A percentile compares a stretch with the other conserved stretches of the same genome.
Conservation (phyloP, 2,797 vertebrate species). For the Pseudocheirus occidentalis region DNA sequence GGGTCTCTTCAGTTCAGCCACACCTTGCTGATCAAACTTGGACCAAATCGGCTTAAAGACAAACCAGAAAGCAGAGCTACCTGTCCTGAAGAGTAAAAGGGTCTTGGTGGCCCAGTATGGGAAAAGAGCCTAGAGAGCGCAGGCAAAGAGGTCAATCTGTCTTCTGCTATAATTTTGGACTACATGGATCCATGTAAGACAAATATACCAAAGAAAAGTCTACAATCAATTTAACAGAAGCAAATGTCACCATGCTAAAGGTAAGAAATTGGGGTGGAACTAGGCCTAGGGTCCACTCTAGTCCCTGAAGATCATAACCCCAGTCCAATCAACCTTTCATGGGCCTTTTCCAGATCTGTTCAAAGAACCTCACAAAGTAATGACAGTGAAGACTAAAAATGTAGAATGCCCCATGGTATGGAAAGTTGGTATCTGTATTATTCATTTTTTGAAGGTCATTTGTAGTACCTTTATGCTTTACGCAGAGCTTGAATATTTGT, state of each 20-base stretch:
- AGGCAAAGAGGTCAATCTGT: neutral
- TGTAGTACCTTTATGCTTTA: neutral
- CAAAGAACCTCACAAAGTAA: neutral
- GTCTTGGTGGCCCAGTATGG: neutral
- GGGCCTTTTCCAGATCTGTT: neutral
- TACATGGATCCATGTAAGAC: neutral
- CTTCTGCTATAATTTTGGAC: neutral
- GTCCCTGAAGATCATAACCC: neutral
- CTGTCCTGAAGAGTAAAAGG: neutral
- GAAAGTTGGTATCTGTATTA: neutral
- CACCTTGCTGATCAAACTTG: neutral
- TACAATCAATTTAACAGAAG: neutral
- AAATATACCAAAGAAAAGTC: neutral
- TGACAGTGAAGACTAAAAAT: neutral
- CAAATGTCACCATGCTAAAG: neutral
- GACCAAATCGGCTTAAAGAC: neutral
- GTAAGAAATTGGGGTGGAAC: neutral
- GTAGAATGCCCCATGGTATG: neutral
- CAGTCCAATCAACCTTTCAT: neutral
- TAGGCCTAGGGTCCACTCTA: neutral
- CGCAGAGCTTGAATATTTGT: neutral
- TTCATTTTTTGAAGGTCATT: neutral
- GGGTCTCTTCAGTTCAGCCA: neutral
- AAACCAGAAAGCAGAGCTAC: neutral
- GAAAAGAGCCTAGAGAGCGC: neutral